phyloP scores from a whole-genome alignment of 2,888 invertebrate species.

The Erebia palarica region DNA sequence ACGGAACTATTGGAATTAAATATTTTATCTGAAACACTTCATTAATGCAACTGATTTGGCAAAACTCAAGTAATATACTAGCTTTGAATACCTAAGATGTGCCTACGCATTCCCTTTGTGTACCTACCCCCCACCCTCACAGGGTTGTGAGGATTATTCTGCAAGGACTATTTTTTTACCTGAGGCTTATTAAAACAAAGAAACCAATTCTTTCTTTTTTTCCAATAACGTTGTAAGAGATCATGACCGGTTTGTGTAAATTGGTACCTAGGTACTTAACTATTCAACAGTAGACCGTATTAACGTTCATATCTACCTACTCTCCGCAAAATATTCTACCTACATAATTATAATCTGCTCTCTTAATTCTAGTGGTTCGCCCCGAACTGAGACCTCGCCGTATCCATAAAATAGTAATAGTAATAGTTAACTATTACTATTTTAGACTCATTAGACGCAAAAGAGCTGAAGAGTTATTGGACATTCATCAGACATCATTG shows the following conservation, averaged over 20 bases:
- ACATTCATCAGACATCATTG: too few relatives aligned
- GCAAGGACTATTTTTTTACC: conserved; percentile 11
- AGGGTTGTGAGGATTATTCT: background rate
- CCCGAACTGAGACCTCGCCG: too few relatives aligned
- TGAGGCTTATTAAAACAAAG: conserved; percentile 9
- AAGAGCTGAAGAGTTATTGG: too few relatives aligned
- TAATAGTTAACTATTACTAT: too few relatives aligned
- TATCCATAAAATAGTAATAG: too few relatives aligned
- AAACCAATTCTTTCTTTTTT: background rate
- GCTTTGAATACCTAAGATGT: background rate
- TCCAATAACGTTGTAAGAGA: conserved; percentile 6
- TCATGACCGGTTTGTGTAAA: conserved; percentile 3
- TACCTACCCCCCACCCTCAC: conserved; percentile 8
- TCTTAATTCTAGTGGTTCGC: too few relatives aligned
- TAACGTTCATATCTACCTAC: too few relatives aligned
- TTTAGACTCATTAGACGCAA: too few relatives aligned
- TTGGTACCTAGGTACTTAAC: background rate
- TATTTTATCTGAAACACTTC: background rate
- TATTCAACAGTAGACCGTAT: too few relatives aligned
- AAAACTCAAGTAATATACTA: conserved; percentile 6
- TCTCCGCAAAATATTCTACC: too few relatives aligned
- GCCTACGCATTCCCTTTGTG: background rate
- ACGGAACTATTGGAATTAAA: too few relatives aligned
- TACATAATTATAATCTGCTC: too few relatives aligned
- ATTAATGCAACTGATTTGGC: background rate